Conservation (phyloP, 1,140 invertebrate genomes). For the Atopsyche davidsoni region DNA sequence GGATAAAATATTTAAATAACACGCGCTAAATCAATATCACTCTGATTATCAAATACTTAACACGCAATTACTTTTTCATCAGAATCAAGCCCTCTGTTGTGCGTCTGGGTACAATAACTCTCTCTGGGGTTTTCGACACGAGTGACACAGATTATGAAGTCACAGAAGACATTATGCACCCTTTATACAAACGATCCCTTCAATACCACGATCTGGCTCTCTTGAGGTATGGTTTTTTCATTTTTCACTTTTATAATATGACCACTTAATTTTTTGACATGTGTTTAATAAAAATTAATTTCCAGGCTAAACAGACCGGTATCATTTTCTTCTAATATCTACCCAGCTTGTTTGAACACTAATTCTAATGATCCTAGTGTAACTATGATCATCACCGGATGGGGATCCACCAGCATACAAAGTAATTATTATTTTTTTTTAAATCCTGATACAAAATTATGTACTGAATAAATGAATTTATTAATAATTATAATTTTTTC, state of each 20-base stretch:
- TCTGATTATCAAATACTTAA: background rate
- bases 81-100: background rate
- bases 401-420: slow-evolving; percentile 1
- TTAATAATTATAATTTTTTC: too few relatives aligned
- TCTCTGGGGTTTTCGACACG: background rate
- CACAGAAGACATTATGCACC: slow-evolving; percentile 7
- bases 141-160: slow-evolving; percentile 5
- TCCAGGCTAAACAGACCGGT: slow-evolving; percentile 2
- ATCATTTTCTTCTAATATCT: background rate
- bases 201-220: slow-evolving; percentile 19
- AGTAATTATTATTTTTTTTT: slow-evolving; percentile 3
- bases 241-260: too few relatives aligned
- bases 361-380: background rate
- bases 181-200: slow-evolving; percentile 4
- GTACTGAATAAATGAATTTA: background rate
- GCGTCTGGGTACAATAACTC: background rate
- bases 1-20: slow-evolving; percentile 2
- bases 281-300: slow-evolving; percentile 1
- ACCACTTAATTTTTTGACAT: too few relatives aligned
- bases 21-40: background rate
- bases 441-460: background rate
- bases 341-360: slow-evolving; percentile 11
- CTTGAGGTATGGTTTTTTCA: slow-evolving; percentile 9
- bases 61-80: slow-evolving; percentile 7
- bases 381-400: slow-evolving; percentile 14